Conservation (phyloP, 1,140 invertebrate genomes). For the Rhyacophila brunnea region DNA sequence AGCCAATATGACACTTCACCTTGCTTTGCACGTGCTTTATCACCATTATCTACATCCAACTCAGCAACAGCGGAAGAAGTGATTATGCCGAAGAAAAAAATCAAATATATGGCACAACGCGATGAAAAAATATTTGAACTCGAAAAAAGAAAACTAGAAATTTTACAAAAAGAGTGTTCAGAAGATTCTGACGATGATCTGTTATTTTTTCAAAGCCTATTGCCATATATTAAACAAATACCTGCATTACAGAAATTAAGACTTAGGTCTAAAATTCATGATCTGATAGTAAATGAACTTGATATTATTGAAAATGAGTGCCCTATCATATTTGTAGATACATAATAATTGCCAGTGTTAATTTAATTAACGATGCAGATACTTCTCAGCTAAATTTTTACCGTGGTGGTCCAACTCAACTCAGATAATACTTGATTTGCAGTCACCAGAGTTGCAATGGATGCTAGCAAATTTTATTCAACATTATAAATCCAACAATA, state of each 20-base stretch:
- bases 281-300: background rate
- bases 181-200: too few relatives aligned
- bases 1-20: background rate
- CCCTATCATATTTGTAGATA: background rate
- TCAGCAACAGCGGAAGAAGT: too few relatives aligned
- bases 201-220: too few relatives aligned
- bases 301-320: background rate
- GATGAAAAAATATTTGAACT: background rate
- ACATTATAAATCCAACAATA: too few relatives aligned
- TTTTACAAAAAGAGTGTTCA: too few relatives aligned
- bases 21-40: too few relatives aligned
- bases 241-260: too few relatives aligned
- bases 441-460: background rate
- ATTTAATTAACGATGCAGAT: background rate
- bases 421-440: background rate
- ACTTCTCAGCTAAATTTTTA: background rate
- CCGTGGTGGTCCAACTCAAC: too few relatives aligned
- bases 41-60: too few relatives aligned
- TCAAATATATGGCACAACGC: background rate
- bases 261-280: too few relatives aligned
- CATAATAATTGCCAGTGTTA: background rate
- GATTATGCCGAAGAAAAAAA: background rate
- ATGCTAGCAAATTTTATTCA: too few relatives aligned
- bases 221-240: too few relatives aligned
- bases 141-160: background rate